Conservation (phyloP, 1,140 invertebrate species). For the Triops cancriformis region DNA sequence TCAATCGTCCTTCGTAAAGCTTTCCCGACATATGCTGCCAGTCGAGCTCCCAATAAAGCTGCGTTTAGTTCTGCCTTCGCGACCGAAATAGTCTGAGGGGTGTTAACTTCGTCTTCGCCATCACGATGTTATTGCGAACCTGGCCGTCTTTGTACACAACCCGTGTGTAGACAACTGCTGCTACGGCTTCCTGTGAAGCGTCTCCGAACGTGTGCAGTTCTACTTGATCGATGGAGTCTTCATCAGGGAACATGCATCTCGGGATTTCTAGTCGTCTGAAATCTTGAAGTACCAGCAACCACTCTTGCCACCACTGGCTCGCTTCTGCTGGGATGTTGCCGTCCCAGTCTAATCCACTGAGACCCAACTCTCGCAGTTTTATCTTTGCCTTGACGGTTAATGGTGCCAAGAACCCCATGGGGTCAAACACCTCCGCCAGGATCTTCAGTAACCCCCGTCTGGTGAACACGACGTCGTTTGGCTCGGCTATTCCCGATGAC, state of each 20-base stretch:
- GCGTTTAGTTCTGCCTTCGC: no score
- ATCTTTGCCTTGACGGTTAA: no score
- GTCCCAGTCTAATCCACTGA: constrained; percentile 28
- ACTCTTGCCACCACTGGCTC: no score
- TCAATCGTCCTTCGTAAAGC: background rate
- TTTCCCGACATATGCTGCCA: background rate
- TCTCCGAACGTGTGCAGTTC: background rate
- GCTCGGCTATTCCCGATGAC: background rate
- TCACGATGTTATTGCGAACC: background rate
- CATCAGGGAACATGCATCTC: constrained; percentile 7
- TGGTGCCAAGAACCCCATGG: no score
- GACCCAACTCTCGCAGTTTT: constrained; percentile 16
- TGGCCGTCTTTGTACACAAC: background rate
- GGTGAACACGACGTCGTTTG: background rate
- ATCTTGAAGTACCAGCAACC: constrained; percentile 28
- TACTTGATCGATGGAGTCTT: background rate
- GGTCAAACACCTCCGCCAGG: no score
- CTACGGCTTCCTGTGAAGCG: no score
- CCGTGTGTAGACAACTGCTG: background rate
- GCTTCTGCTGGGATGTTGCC: constrained; percentile 25
- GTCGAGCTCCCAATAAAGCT: background rate
- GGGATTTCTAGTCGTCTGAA: background rate
- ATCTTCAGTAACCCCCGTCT: constrained; percentile 2
- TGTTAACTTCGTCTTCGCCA: no score
- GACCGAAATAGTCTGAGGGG: no score